Evolutionary conservation across 2,113 vertebrate genomes (phyloP).

Genomic region (Lycocorax pyrrhopterus): DNA sequence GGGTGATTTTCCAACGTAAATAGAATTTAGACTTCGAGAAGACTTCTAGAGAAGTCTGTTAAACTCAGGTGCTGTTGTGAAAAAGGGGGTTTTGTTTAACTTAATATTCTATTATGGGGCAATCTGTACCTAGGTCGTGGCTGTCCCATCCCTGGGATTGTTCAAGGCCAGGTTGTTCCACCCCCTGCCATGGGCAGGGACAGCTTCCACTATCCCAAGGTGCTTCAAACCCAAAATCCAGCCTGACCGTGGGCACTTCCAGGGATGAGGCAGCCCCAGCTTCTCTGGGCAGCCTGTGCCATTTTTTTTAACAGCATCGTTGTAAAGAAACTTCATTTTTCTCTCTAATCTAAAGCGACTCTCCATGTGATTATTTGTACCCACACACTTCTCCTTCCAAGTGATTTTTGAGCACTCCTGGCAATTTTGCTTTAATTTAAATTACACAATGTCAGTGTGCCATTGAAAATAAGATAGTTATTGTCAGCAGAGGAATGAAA

Average conservation of each 20-base stretch:
- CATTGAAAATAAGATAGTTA: background rate
- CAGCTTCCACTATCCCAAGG: background rate
- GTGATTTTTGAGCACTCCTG: background rate
- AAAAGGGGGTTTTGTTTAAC: background rate
- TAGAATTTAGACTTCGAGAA: background rate
- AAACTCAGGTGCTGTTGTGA: background rate
- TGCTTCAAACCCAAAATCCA: background rate
- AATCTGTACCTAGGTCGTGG: background rate
- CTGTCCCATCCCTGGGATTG: background rate
- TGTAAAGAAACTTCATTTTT: background rate
- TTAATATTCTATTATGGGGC: background rate
- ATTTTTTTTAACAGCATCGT: background rate
- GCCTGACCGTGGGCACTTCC: background rate
- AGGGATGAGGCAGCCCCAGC: background rate
- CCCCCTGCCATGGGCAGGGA: background rate
- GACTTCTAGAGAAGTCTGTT: background rate
- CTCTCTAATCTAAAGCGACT: background rate
- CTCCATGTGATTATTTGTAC: background rate
- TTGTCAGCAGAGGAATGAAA: background rate
- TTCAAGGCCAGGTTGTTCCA: background rate
- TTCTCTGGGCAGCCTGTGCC: background rate
- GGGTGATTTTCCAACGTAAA: background rate
- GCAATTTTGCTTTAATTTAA: slow-evolving; percentile 33
- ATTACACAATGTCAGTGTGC: background rate
- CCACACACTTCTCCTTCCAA: background rate